Base-by-base conservation (phyloP, 2,888 invertebrate species). In the Melieria picta region DNA sequence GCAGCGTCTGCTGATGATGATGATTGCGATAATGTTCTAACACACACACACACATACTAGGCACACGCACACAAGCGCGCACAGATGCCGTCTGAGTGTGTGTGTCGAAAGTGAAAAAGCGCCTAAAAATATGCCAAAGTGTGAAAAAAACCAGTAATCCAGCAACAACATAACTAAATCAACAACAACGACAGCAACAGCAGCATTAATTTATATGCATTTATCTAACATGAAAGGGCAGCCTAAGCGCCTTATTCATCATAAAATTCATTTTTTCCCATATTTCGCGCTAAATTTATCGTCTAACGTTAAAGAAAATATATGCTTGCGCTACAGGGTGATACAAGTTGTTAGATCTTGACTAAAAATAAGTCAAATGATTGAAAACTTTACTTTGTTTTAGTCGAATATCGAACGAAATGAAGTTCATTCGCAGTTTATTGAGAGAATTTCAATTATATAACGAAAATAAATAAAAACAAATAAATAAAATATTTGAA, bases 171-270 rank as follows among this genome's bases (percentile, higher is more conserved):
- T 55, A 55, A 43, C 11, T 45, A 52, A 3, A 30, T 9, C 64
- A 55, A 30, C 9, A 58, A 16, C n/a, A 58, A 64, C 9, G n/a
- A 50, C 46, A 7, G 7, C 13, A 43, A 52, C 60, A 61, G 13
- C 45, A 61, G 7, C 58, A 58, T 58, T 69, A 57, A 69, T 63
- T 63, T 63, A 55, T 58, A 13, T 58, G 66, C 43, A 43, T 50
- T 60, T 67, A 60, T 45, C 60, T 50, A 30, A 13, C 52, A 52
- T 52, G 16, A n/a, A 5, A 10, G 45, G 7, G 13, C n/a, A 65
- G 55, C 43, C 5, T 67, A 67, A 60, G 60, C 60, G 60, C 58
- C 58, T 67, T 60, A 9, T 9, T 67, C 57, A 11, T 13, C 30
- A 60, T 45, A 67, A 60, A 67, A 67, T 61, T 61, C 50, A 62